Conservation (phyloP, 2,113 vertebrate species). For the Vireo altiloquus region DNA sequence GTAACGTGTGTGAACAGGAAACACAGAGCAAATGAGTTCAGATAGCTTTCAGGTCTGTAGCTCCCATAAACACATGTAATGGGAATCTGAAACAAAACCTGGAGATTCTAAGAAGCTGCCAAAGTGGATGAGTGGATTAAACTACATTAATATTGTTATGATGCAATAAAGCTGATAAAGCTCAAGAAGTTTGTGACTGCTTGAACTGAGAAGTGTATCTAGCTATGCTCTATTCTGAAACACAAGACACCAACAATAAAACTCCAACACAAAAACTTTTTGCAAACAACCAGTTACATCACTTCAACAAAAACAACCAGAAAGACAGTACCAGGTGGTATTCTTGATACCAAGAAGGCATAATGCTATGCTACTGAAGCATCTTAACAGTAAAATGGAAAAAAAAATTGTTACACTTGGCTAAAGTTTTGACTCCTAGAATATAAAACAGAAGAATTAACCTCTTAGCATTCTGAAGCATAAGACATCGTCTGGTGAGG, state of each 20-base stretch:
- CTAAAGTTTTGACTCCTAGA: not conserved
- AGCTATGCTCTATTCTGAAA: not conserved
- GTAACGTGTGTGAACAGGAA: not conserved
- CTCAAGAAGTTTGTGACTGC: not conserved
- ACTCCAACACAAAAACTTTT: not conserved
- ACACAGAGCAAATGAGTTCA: not conserved
- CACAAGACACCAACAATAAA: not conserved
- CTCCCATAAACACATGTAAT: not conserved
- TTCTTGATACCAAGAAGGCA: not conserved
- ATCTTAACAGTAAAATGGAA: not conserved
- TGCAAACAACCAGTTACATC: not conserved
- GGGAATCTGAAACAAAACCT: not conserved
- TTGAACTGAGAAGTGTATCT: not conserved
- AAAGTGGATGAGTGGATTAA: not conserved
- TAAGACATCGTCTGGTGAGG: not conserved
- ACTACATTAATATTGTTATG: slow-evolving; percentile 16
- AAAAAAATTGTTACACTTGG: not conserved
- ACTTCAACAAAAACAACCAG: not conserved
- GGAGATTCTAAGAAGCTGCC: not conserved
- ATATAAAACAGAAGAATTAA: slow-evolving; percentile 1
- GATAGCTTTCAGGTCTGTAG: not conserved
- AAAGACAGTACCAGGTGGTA: not conserved
- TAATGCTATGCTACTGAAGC: not conserved
- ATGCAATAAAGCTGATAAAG: not conserved
- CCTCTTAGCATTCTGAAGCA: not conserved